Evolutionary conservation across 2,113 vertebrate species (phyloP), one percentile per base, ranked within the genome.

Genomic region (Ascaphus truei): DNA sequence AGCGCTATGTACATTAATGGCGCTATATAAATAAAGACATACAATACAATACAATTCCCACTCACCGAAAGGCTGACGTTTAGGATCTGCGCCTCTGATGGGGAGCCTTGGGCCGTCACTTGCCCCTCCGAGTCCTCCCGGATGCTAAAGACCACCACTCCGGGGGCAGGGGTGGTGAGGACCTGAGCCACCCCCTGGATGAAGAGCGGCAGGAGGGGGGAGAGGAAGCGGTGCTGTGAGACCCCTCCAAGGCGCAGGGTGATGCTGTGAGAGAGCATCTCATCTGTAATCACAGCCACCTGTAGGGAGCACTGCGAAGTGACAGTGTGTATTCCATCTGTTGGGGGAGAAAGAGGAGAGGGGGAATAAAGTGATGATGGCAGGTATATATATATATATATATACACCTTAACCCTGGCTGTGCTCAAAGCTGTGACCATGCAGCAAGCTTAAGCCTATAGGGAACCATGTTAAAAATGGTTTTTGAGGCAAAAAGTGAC

Each of bases 261-360:
- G 87, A 99, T 98, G 74, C 95, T 98, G 88, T 96, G 96, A 75
- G 94, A 96, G 67, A 99, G 85, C 95, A 98, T 98, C 76, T 99
- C 95, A 11, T 99, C 96, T 0, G 95, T 99, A 87, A 98, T 92
- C 79, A 99, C 90, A 47, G 91, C 95, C 81, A 99, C 96, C 8
- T 93, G 93, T 59, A 98, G 91, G 0, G 93, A 85, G 62, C 96
- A 99, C 82, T 97, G 94, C 0, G 95, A 95, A 0, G 92, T 92
- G 27, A 96, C 92, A 0, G 89, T 92, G 84, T 98, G 95, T 57
- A 95, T 69, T 0, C 96, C 96, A 4, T 98, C 96, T 98, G 81
- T 0, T 2, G 63, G 37, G 59, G 45, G 29, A 58, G 18, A 23
- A 7, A 31, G 15, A 55, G 6, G 8, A n/a, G n/a, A n/a, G n/a